Conservation (phyloP, 2,113 vertebrate species). For the Thermophis baileyi region DNA sequence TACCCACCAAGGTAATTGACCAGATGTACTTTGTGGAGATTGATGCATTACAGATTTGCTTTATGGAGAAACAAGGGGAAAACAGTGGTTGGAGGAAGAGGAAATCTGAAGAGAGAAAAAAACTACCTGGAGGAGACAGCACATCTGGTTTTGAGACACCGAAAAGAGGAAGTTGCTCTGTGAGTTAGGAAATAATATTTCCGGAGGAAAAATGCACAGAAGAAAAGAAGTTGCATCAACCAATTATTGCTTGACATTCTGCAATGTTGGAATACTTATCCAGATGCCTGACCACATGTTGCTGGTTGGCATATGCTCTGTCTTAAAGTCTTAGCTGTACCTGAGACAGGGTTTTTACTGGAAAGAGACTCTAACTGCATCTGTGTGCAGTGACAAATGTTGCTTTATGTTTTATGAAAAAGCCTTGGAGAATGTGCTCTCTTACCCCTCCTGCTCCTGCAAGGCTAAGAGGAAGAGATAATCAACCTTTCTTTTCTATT, state of each 20-base stretch:
- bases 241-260: slow-evolving; percentile 42
- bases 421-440: neutral
- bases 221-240: slow-evolving; percentile 2
- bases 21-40: slow-evolving; percentile 44
- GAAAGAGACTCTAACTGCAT: neutral
- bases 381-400: too few relatives aligned
- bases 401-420: neutral
- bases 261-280: neutral
- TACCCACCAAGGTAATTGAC: slow-evolving; percentile 34
- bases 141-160: slow-evolving; percentile 36
- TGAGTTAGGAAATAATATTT: slow-evolving; percentile 16
- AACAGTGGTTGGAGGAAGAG: slow-evolving; percentile 3
- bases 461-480: neutral
- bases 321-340: slow-evolving; percentile 27
- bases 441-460: neutral
- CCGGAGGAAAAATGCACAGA: slow-evolving; percentile 19
- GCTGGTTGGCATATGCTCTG: slow-evolving; percentile 23
- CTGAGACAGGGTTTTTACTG: slow-evolving; percentile 6
- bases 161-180: slow-evolving; percentile 33
- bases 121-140: slow-evolving; percentile 31
- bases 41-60: slow-evolving; percentile 22
- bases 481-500: neutral
- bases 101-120: neutral
- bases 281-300: slow-evolving; percentile 19
- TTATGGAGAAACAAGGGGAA: rapidly evolving